Evolutionary conservation across 1,140 invertebrate genomes (phyloP), one percentile per base, ranked within the genome.

Genomic region (Cyclina sinensis): DNA sequence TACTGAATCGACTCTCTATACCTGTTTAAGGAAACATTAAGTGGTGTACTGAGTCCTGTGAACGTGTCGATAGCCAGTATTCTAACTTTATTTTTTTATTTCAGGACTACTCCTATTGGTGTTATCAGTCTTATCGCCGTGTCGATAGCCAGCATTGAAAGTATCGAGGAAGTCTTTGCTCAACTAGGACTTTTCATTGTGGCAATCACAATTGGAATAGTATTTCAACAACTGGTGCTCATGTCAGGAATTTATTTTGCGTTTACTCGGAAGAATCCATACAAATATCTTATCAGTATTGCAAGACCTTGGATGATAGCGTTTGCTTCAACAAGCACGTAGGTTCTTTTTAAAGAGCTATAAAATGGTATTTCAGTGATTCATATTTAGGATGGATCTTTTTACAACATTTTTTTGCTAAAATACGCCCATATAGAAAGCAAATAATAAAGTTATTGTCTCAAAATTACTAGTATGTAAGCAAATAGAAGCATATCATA

Each of bases 41-140:
- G n/a, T n/a, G n/a, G n/a, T n/a, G n/a, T n/a, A n/a, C n/a, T n/a
- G n/a, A n/a, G n/a, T n/a, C n/a, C n/a, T n/a, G n/a, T n/a, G n/a
- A n/a, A n/a, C n/a, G n/a, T n/a, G n/a, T n/a, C n/a, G n/a, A n/a
- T n/a, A n/a, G n/a, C n/a, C n/a, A n/a, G n/a, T n/a, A n/a, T n/a
- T n/a, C n/a, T n/a, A n/a, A n/a, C n/a, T n/a, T n/a, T n/a, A n/a
- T n/a, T n/a, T n/a, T n/a, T n/a, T n/a, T n/a, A n/a, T n/a, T n/a
- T 48, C 92, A 97, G 97, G 96, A 96, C 98, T 83, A 98, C 98
- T 1, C 98, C 98, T 0, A 92, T 99, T 35, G 98, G 98, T 48
- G 98, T 99, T 79, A 97, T 97, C 90, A 98, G 98, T 73, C 97
- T 99, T n/a, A 99, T 99, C 91, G 97, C 97, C 80, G 98, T 98